A percentile compares a stretch with the other conserved stretches of the same genome.
phyloP scores from a whole-genome alignment of 2,888 invertebrate genomes.

The Empis livida region DNA sequence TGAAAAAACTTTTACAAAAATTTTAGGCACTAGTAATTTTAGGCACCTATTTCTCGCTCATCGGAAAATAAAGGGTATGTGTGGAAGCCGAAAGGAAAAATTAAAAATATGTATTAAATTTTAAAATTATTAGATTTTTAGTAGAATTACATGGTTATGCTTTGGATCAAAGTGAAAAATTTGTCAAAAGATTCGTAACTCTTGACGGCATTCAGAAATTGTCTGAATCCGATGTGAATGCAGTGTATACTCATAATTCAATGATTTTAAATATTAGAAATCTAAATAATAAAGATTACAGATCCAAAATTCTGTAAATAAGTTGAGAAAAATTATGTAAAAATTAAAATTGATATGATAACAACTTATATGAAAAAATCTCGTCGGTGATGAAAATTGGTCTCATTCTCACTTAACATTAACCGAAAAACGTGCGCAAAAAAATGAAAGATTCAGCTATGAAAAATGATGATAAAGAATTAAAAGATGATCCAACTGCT shows the following conservation, averaged over 20 bases:
- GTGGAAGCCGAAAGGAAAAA: neutral
- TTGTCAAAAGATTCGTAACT: slow-evolving; percentile 81
- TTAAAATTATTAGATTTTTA: slow-evolving; percentile 22
- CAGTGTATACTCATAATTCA: slow-evolving; percentile 55
- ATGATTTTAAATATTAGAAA: slow-evolving; percentile 58
- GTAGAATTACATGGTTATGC: slow-evolving; percentile 41
- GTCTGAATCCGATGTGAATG: slow-evolving; percentile 48
- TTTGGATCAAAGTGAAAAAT: slow-evolving; percentile 85
- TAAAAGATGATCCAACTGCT: slow-evolving; percentile 41
- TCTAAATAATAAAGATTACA: slow-evolving; percentile 66
- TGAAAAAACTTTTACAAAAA: slow-evolving; percentile 15
- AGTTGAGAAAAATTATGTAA: slow-evolving; percentile 58
- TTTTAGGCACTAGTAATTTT: neutral
- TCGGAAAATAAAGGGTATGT: slow-evolving; percentile 20
- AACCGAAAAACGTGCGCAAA: slow-evolving; percentile 63
- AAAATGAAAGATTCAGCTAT: slow-evolving; percentile 47
- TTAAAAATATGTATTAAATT: neutral
- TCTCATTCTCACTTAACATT: slow-evolving; percentile 70
- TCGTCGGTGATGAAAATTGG: slow-evolving; percentile 48
- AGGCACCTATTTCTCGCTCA: slow-evolving; percentile 6
- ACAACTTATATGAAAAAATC: slow-evolving; percentile 30
- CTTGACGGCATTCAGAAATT: slow-evolving; percentile 63
- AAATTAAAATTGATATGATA: slow-evolving; percentile 57
- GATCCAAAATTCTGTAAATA: slow-evolving; percentile 56
- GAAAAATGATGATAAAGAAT: slow-evolving; percentile 41